Evolutionary conservation across 2,797 vertebrate genomes (phyloP).

Genomic region (Acestrorhynchus altus): DNA sequence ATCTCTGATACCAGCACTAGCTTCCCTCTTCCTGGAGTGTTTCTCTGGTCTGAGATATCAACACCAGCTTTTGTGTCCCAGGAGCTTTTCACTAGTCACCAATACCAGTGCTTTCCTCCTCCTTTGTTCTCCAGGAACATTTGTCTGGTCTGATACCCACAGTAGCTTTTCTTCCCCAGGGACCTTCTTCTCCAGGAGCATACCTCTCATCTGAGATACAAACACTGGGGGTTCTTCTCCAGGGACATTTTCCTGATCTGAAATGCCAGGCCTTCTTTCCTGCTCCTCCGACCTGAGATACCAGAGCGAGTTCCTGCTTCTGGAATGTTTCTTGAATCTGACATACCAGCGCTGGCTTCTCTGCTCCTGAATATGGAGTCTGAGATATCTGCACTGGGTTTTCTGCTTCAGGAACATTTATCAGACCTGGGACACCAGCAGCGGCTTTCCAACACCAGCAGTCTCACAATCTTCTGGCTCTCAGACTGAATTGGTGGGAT

Average conservation of each 20-base stretch:
- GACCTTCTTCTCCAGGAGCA: neutral
- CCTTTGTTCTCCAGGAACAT: neutral
- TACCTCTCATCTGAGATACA: neutral
- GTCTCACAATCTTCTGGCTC: neutral
- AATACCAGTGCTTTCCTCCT: too few relatives aligned
- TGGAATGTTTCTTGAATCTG: neutral
- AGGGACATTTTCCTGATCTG: neutral
- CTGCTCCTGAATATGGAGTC: too few relatives aligned
- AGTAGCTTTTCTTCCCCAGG: too few relatives aligned
- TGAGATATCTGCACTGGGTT: too few relatives aligned
- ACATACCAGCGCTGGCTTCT: neutral
- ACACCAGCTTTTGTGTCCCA: neutral
- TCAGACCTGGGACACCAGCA: too few relatives aligned
- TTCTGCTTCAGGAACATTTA: too few relatives aligned
- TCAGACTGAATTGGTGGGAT: neutral
- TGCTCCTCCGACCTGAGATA: too few relatives aligned
- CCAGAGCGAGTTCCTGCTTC: neutral
- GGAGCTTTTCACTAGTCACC: too few relatives aligned
- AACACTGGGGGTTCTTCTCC: too few relatives aligned
- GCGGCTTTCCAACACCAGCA: neutral
- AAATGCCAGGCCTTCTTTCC: neutral
- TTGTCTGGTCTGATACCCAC: neutral
- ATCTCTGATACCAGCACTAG: neutral
- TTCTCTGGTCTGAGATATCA: neutral
- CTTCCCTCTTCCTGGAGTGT: neutral